Conservation (phyloP, 2,888 invertebrate species). For the Mallateleia sp. region DNA sequence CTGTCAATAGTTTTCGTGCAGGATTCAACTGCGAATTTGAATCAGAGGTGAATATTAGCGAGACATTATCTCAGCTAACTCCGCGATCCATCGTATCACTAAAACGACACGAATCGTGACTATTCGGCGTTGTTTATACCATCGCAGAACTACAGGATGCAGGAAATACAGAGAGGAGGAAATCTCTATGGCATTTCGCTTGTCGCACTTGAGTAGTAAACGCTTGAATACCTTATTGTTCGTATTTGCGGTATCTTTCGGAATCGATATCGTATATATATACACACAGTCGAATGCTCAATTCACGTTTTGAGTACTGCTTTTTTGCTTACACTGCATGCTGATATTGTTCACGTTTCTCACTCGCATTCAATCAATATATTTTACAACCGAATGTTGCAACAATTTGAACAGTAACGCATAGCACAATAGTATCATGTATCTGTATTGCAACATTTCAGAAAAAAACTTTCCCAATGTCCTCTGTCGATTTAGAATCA, state of each 20-base stretch:
- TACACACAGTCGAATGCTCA: conserved; percentile 49
- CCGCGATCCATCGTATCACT: conserved; percentile 84
- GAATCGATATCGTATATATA: conserved; percentile 63
- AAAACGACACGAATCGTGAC: conserved; percentile 81
- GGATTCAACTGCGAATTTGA: conserved; percentile 64
- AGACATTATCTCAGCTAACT: conserved; percentile 78
- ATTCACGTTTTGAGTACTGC: conserved; percentile 27
- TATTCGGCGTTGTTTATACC: conserved; percentile 83
- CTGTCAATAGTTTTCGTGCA: conserved; percentile 75
- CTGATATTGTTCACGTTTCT: conserved; percentile 31
- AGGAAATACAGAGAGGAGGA: conserved; percentile 79
- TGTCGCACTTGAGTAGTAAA: conserved; percentile 76
- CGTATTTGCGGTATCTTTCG: conserved; percentile 66
- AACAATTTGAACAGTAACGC: conserved; percentile 18
- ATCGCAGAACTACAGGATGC: conserved; percentile 71
- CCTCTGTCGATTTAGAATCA: neutral
- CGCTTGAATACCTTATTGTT: conserved; percentile 75
- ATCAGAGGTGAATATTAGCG: conserved; percentile 78
- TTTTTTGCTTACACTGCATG: conserved; percentile 58
- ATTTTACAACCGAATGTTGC: conserved; percentile 32
- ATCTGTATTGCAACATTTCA: neutral
- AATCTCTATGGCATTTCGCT: conserved; percentile 69
- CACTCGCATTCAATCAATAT: conserved; percentile 22
- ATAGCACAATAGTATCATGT: conserved; percentile 25
- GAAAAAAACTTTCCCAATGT: no score